Base-by-base conservation (phyloP, 92 coral and sea anemone species). In the Epizoanthus stellaris region DNA sequence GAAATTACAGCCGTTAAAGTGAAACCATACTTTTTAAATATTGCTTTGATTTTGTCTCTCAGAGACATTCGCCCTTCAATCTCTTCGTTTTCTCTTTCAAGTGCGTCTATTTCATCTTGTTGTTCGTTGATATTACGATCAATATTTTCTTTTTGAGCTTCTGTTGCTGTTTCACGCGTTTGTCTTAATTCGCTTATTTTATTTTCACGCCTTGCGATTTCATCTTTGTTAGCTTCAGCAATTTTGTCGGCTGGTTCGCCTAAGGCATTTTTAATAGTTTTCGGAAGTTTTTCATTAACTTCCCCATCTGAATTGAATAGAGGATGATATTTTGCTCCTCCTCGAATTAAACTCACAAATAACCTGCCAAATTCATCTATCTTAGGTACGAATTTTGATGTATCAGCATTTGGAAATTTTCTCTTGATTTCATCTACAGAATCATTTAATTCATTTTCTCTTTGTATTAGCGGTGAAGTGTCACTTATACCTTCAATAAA, bases 11-110 rank as follows among this genome's bases (percentile, higher is more conserved):
- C 5, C 8, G 15, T 6, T 25, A 30, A 1, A 4, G 71, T 67
- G 71, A 67, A 67, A 30, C 71, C 71, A 30, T 67, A 67, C 71
- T 67, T 67, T 30, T 67, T 67, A 30, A 67, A 67, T 25, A 67
- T 30, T 4, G 71, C 43, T 23, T 67, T 67, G 15, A 67, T 30
- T 67, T 3, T 25, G 15, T 67, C 71, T 30, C n/a, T 25, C 45
- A 67, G 42, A 25, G 71, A 0, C 42, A 67, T 67, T 67, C 71
- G 71, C 15, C 16, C 71, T 67, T 67, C 71, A 6, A 67, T 67
- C 14, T 25, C 71, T 67, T 67, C 71, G 71, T 67, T 67, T 30
- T 67, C 71, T 67, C 71, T 25, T 67, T 67, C 71, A 16, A 67
- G 43, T 67, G 23, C 43, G 0, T 67, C 71, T 5, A 67, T 67